Conservation (phyloP, 2,113 vertebrate species). For the Mesitornis unicolor region DNA sequence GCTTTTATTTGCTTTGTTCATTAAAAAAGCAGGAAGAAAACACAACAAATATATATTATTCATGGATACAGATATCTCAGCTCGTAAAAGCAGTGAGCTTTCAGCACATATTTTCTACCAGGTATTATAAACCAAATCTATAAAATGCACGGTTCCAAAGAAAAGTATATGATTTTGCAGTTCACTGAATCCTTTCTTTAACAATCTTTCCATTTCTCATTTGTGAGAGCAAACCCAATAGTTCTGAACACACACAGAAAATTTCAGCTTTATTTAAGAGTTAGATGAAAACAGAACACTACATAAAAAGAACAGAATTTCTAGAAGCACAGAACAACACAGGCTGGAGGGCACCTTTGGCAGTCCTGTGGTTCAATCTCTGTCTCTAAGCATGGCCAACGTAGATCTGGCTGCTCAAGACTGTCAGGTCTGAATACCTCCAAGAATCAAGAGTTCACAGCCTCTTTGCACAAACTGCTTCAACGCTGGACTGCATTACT, state of each 20-base stretch:
- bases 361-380: background rate
- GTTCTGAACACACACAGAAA: background rate
- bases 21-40: conserved; percentile 41
- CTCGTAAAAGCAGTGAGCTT: conserved; percentile 16
- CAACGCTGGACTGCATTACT: background rate
- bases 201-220: background rate
- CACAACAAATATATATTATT: conserved; percentile 21
- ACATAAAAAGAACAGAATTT: background rate
- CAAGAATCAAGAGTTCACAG: background rate
- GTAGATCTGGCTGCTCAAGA: background rate
- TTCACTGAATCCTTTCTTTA: conserved; percentile 31
- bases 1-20: conserved; percentile 39
- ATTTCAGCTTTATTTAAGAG: background rate
- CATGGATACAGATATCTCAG: background rate
- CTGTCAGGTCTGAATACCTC: background rate
- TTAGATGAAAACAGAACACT: background rate
- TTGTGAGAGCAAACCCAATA: background rate
- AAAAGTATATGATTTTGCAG: conserved; percentile 36
- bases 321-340: background rate
- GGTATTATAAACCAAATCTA: conserved; percentile 8
- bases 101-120: conserved; percentile 8
- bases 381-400: accelerated
- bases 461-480: background rate
- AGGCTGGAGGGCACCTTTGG: background rate
- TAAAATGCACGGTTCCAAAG: conserved; percentile 17